Percentiles rank a stretch among this genome's conserved stretches.
phyloP scores from a whole-genome alignment of 2,113 vertebrate genomes.

The Semicossyphus pulcher region DNA sequence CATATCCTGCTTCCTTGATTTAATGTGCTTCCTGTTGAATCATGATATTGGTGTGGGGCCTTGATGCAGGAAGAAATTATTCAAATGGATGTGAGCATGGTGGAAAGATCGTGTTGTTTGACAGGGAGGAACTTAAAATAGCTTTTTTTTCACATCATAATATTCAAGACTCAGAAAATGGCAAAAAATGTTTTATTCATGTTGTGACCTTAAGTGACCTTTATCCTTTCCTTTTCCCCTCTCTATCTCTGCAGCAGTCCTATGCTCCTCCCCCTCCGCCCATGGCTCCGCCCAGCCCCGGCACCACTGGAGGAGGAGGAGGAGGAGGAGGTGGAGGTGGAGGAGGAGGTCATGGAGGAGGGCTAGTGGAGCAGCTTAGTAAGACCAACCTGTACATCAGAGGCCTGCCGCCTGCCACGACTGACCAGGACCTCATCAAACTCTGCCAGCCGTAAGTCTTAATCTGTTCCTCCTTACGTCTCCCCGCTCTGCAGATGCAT shows the following conservation, averaged over 20 bases:
- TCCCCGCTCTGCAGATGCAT: slow-evolving; percentile 6
- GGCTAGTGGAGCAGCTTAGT: slow-evolving; percentile 93
- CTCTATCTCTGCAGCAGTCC: slow-evolving; percentile 87
- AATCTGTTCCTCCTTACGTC: slow-evolving; percentile 16
- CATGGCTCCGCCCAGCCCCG: slow-evolving; percentile 98
- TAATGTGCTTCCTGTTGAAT: slow-evolving; percentile 57
- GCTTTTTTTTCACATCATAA: background rate
- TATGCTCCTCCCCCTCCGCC: slow-evolving; percentile 97
- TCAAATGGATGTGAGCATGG: slow-evolving; percentile 24
- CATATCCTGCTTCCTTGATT: slow-evolving; percentile 55
- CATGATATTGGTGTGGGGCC: slow-evolving; percentile 20
- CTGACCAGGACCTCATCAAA: slow-evolving; percentile 86
- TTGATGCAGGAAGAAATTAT: slow-evolving; percentile 40
- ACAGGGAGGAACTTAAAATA: background rate
- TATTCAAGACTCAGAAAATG: background rate
- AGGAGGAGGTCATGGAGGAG: slow-evolving; percentile 85
- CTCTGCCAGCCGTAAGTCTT: slow-evolving; percentile 85
- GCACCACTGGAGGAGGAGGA: slow-evolving; percentile 91
- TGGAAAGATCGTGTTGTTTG: background rate
- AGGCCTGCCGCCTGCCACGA: slow-evolving; percentile 94
- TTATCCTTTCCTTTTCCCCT: background rate
- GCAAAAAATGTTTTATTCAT: background rate
- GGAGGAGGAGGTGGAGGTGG: slow-evolving; percentile 55
- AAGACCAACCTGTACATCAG: slow-evolving; percentile 99
- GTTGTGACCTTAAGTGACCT: slow-evolving; percentile 12